Conservation (phyloP, 2,113 vertebrate genomes). For the Microcebus ravelobensis region DNA sequence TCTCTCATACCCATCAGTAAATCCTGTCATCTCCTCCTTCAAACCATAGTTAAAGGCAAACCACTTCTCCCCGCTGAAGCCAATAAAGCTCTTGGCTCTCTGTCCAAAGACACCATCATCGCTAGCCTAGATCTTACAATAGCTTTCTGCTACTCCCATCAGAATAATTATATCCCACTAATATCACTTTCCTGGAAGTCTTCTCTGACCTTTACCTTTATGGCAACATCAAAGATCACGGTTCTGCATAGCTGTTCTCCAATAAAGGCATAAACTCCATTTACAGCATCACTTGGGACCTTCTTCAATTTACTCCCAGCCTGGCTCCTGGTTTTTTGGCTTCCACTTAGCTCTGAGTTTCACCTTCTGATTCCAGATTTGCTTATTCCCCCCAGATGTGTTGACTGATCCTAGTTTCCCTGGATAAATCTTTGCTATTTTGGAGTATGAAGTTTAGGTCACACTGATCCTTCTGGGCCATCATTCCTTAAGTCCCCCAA, state of each 20-base stretch:
- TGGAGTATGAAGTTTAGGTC: constrained; percentile 5
- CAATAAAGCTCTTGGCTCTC: background rate
- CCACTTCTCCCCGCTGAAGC: background rate
- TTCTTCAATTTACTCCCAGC: background rate
- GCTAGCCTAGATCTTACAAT: constrained; percentile 22
- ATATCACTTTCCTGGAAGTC: constrained; percentile 1
- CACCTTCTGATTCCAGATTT: constrained; percentile 38
- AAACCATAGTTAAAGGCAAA: background rate
- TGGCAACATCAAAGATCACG: background rate
- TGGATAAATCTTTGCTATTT: background rate
- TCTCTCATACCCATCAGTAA: background rate
- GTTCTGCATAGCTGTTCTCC: background rate
- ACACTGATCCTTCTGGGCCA: background rate
- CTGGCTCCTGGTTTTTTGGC: background rate
- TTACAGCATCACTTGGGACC: background rate
- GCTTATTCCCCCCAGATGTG: background rate
- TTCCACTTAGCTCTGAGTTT: constrained; percentile 32
- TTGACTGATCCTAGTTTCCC: constrained; percentile 1
- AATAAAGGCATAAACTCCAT: background rate
- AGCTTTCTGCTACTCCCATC: constrained; percentile 38
- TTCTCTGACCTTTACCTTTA: constrained; percentile 14
- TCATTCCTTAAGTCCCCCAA: background rate
- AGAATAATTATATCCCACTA: background rate
- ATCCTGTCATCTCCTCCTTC: constrained; percentile 38
- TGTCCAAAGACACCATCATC: background rate